Evolutionary conservation across 2,113 vertebrate genomes (phyloP), one percentile per base, ranked within the genome.

Genomic region (Enhydra lutris): DNA sequence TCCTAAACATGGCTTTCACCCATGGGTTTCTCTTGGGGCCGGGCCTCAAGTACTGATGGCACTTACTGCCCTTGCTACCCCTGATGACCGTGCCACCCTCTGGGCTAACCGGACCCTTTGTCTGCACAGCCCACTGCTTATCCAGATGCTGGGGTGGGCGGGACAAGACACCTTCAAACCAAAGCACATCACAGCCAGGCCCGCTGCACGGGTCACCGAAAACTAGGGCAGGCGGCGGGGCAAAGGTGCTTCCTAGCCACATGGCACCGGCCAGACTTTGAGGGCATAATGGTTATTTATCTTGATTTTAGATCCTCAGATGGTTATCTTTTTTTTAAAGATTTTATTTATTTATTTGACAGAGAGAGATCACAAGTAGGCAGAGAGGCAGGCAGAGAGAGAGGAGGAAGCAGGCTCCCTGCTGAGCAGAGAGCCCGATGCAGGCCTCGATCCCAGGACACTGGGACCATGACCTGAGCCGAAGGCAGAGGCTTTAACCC

Each of bases 1-100:
- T 21, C 24, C 67, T 7, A 39, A 20, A 36, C 26, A 71, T 2
- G 7, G 71, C 61, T 85, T 61, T 45, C 6, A 1, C 17, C n/a
- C 0, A 0, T 6, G 26, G 61, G 50, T 11, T 82, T 74, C 52
- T 59, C 67, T 26, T 1, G 3, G 14, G 42, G 63, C n/a, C n/a
- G n/a, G n/a, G n/a, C 29, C 13, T 0, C 0, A 57, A 7, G 10
- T 20, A 31, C 85, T 7, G 6, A 2, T 0, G 6, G 80, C 24
- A 10, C 84, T 47, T 17, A 21, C 3, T 52, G 21, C 67, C 67
- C 55, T 50, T 5, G 69, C 61, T 21, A n/a, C 29, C 24, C 47
- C 34, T 34, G 50, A 4, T 18, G 47, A 52, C 31, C 1, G 0
- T 29, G 13, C 2, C 18, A 15, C 26, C 24, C 65, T 21, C 36